Base-by-base conservation (phyloP, 2,797 vertebrate species). In the Enteromius thamalakanensis region DNA sequence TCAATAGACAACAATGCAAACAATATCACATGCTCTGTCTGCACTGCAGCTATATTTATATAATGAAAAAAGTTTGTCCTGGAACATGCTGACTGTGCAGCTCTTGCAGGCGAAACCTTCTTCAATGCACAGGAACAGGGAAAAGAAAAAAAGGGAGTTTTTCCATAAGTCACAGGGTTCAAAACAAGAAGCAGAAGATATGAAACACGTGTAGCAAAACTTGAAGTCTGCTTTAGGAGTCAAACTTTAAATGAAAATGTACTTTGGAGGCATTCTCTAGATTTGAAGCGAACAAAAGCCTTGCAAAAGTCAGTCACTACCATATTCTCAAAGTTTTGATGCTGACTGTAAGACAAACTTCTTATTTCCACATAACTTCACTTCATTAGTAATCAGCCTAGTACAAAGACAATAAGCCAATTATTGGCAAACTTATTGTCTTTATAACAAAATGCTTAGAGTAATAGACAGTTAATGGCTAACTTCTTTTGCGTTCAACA, bases 101-200 rank as follows among this genome's bases (percentile, higher is more conserved):
- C 19, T 70, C 23, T 21, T 2, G 9, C n/a, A 42, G 34, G 53
- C 19, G 11, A 23, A 71, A 34, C n/a, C 19, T 17, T 34, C 8
- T 26, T 74, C 14, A 74, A 64, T 6, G 47, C 4, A 51, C 21
- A 78, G 26, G 26, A 45, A 47, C 15, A 34, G 42, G 23, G 42
- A 64, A 49, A 78, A n/a, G 3, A 21, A 26, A 51, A 77, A 79
- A 68, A n/a, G 34, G 4, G 47, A 11, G 65, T 21, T 62, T 58
- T 81, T 58, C 14, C 49, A 70, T 7, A 29, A 53, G 78, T 42
- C 78, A 80, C 3, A 4, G 15, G 32, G 49, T 34, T 65, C 19
- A 26, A 17, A 49, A 62, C n/a, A 47, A 62, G 17, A 77, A 65
- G 40, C 14, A 78, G 76, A 47, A 78, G 42, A 76, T 76, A 32